A percentile compares a stretch with the other conserved stretches of the same genome.
Conservation (phyloP, 2,113 vertebrate species). For the Hypomesus transpacificus region DNA sequence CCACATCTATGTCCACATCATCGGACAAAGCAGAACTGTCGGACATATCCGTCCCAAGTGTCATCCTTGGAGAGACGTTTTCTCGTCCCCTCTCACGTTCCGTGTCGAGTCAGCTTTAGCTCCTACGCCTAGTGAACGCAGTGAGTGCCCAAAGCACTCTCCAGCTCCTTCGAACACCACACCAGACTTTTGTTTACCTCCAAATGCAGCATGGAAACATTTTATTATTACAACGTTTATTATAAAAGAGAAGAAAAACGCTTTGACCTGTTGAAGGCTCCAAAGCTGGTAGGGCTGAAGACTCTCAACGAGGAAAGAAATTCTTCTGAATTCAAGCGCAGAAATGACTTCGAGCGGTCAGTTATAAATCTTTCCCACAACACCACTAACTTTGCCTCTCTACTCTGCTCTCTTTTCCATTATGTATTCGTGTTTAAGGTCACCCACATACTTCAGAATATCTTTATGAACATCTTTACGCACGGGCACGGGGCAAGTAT, state of each 20-base stretch:
- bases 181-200: constrained; percentile 42
- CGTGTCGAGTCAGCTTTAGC: constrained; percentile 49
- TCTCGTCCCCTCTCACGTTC: constrained; percentile 55
- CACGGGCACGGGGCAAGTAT: constrained; percentile 52
- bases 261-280: too few species aligned
- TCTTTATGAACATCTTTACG: constrained; percentile 53
- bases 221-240: constrained; percentile 41
- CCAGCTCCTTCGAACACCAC: constrained; percentile 31
- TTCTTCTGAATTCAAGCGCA: constrained; percentile 34
- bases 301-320: constrained; percentile 38
- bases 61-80: constrained; percentile 73
- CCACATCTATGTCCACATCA: constrained; percentile 93
- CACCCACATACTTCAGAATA: constrained; percentile 21
- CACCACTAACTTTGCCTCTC: constrained; percentile 11
- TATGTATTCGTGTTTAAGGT: constrained; percentile 4
- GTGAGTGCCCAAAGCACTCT: constrained; percentile 26
- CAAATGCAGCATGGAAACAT: constrained; percentile 53
- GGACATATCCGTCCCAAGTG: constrained; percentile 82
- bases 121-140: constrained; percentile 21
- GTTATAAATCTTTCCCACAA: background rate
- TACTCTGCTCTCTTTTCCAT: constrained; percentile 5
- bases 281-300: background rate
- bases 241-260: constrained; percentile 25
- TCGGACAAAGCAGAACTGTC: constrained; percentile 83
- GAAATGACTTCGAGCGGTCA: constrained; percentile 9